Conservation (phyloP, 2,888 invertebrate species). For the Caradrina kadenii region DNA sequence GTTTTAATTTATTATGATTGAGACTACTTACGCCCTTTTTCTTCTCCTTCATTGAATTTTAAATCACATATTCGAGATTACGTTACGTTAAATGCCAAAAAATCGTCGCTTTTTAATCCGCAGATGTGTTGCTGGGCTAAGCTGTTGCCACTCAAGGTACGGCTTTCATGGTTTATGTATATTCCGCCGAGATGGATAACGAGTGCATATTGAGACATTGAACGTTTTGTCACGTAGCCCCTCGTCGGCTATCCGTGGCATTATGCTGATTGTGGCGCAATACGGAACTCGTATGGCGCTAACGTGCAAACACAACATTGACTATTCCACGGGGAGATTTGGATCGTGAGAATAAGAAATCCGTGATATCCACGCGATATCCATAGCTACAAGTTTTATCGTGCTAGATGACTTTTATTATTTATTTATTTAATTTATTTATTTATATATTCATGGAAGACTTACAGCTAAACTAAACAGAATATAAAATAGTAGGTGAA, state of each 20-base stretch:
- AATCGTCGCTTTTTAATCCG: background rate
- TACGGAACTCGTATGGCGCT: conserved; percentile 67
- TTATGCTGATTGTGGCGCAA: conserved; percentile 80
- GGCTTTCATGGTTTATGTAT: conserved; percentile 43
- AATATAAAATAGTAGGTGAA: too few relatives aligned
- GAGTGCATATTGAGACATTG: conserved; percentile 77
- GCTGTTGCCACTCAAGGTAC: conserved; percentile 5
- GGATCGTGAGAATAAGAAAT: conserved; percentile 5
- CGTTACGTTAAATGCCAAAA: background rate
- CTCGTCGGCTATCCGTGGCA: conserved; percentile 76
- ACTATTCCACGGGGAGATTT: conserved; percentile 22
- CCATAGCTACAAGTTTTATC: background rate
- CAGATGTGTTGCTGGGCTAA: background rate
- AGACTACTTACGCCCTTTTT: background rate
- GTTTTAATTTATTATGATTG: conserved; percentile 7
- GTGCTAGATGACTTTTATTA: background rate
- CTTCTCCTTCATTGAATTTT: background rate
- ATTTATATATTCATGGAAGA: too few relatives aligned
- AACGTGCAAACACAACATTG: conserved; percentile 54
- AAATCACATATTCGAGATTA: background rate
- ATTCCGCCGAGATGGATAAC: conserved; percentile 60
- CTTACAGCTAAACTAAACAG: too few relatives aligned
- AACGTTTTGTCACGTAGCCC: conserved; percentile 77
- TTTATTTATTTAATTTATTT: too few relatives aligned
- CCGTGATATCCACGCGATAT: background rate